Conservation (phyloP, 2,113 vertebrate genomes). For the Microtus ochrogaster region DNA sequence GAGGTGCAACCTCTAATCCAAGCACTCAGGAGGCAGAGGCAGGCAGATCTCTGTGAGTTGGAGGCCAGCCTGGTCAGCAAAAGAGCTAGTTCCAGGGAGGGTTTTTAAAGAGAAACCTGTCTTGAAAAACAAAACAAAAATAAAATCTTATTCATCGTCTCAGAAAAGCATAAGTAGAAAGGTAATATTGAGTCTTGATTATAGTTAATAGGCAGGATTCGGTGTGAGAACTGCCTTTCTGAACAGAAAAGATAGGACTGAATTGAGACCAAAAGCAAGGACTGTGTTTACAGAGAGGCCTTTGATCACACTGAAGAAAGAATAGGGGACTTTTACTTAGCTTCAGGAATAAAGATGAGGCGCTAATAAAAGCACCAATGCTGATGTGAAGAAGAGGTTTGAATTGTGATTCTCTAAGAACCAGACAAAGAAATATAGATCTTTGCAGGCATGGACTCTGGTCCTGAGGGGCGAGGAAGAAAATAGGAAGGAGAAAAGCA, state of each 20-base stretch:
- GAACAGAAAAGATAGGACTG: background rate
- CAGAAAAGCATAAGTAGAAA: background rate
- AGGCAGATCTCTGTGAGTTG: too few relatives aligned
- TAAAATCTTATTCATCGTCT: background rate
- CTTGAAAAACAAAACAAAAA: too few relatives aligned
- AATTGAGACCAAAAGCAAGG: background rate
- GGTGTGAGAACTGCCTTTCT: background rate
- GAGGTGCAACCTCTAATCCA: too few relatives aligned
- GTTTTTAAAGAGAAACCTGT: too few relatives aligned
- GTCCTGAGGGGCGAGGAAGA: background rate
- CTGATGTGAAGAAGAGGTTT: background rate
- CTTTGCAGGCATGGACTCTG: background rate
- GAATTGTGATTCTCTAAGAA: background rate
- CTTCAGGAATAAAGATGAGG: background rate
- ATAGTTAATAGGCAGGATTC: background rate
- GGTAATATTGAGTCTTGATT: background rate
- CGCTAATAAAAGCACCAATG: background rate
- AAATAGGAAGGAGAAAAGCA: background rate
- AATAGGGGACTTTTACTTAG: background rate
- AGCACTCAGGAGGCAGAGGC: too few relatives aligned
- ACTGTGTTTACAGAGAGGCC: background rate
- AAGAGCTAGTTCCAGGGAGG: too few relatives aligned
- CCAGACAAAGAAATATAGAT: background rate
- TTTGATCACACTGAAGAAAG: background rate
- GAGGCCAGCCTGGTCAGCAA: too few relatives aligned